These are phyloP conservation scores for Eurosta solidaginis DNA, from an alignment of 1,140 invertebrate species.

Conservation along the genomic window DNA sequence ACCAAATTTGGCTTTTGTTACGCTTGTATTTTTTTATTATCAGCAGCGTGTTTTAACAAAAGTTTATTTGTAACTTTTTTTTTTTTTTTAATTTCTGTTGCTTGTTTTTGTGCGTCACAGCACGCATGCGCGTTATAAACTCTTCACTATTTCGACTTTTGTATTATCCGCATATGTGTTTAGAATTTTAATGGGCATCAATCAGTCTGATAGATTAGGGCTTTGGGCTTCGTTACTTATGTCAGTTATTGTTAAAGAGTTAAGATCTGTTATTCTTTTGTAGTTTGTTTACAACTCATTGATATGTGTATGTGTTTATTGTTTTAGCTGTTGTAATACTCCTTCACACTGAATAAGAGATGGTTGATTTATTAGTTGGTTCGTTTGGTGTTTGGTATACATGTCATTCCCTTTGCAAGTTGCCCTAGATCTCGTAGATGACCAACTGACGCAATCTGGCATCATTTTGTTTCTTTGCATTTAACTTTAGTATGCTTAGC, in stretches of 20 bases:
- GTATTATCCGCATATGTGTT: neutral
- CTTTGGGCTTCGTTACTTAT: neutral
- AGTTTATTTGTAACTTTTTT: neutral
- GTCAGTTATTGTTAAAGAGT: no score
- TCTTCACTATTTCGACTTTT: neutral
- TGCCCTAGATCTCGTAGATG: conserved; percentile 3
- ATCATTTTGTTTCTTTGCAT: neutral
- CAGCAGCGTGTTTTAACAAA: neutral
- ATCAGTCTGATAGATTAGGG: neutral
- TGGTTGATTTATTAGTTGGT: no score
- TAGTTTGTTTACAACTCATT: neutral
- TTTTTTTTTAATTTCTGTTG: neutral
- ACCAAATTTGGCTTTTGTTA: neutral
- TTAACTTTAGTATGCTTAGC: neutral
- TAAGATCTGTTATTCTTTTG: no score
- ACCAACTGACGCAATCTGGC: neutral
- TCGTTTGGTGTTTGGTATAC: neutral
- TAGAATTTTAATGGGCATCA: neutral
- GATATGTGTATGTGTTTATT: neutral
- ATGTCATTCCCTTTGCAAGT: neutral
- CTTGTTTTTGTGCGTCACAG: neutral
- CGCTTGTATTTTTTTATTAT: neutral
- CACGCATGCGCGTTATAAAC: neutral
- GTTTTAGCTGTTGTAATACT: neutral
- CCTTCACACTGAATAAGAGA: neutral